phyloP scores from a whole-genome alignment of 2,888 invertebrate species.

The Nymphalis urticae region DNA sequence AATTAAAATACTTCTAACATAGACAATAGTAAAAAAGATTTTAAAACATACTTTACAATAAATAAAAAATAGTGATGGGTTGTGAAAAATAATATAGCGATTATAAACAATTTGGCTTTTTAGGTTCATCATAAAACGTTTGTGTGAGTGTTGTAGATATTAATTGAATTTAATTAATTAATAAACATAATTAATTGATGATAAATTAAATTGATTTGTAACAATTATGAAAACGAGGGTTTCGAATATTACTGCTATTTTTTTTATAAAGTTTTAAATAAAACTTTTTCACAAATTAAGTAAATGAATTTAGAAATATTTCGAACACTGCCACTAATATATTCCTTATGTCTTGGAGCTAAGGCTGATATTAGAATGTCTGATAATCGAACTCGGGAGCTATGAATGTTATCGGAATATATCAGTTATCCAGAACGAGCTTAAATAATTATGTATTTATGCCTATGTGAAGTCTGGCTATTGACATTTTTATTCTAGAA shows the following conservation, averaged over 20 bases:
- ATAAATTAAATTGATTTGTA: background rate
- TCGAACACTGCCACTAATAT: slow-evolving; percentile 31
- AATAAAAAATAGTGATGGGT: slow-evolving; percentile 11
- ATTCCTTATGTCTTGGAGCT: slow-evolving; percentile 9
- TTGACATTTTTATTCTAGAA: slow-evolving; percentile 1
- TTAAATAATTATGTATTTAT: slow-evolving; percentile 8
- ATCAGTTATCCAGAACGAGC: slow-evolving; percentile 10
- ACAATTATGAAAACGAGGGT: background rate
- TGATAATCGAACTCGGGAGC: background rate
- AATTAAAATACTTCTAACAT: background rate
- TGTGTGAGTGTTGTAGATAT: slow-evolving; percentile 4
- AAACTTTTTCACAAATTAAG: background rate
- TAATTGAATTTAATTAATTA: slow-evolving; percentile 20
- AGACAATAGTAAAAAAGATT: background rate
- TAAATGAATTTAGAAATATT: slow-evolving; percentile 16
- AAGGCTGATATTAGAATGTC: slow-evolving; percentile 27
- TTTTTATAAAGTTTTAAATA: background rate
- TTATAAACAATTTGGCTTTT: slow-evolving; percentile 33
- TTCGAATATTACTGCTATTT: background rate
- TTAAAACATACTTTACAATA: background rate
- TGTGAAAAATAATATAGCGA: slow-evolving; percentile 16
- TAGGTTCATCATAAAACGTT: slow-evolving; percentile 15
- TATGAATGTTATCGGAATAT: slow-evolving; percentile 2
- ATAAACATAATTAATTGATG: slow-evolving; percentile 3
- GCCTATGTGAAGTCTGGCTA: background rate